A percentile compares a stretch with the other conserved stretches of the same genome.
Conservation (phyloP, 2,113 vertebrate genomes). For the Neopipo cinnamomea region DNA sequence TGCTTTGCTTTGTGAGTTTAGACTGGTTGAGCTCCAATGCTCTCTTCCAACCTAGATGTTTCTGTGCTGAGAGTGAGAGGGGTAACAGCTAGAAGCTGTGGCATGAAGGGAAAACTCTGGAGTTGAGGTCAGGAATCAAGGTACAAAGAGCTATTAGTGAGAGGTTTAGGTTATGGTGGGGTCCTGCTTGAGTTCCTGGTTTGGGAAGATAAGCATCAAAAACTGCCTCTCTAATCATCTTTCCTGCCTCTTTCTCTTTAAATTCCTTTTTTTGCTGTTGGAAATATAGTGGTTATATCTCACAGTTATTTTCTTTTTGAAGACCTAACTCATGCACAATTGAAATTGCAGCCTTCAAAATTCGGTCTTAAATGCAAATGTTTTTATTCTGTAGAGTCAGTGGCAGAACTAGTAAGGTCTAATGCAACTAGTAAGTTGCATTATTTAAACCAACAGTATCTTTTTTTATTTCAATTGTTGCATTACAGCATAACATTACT, state of each 20-base stretch:
- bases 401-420: not conserved
- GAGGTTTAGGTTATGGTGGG: not conserved
- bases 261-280: not conserved
- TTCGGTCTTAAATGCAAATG: not conserved
- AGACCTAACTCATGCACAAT: not conserved
- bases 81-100: not conserved
- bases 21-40: not conserved
- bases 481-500: not conserved
- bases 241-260: not conserved
- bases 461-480: not conserved
- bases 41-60: not conserved
- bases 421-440: not conserved
- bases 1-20: not conserved
- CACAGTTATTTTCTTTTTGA: accelerated
- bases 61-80: not conserved
- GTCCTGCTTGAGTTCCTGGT: not conserved
- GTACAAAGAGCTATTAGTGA: not conserved
- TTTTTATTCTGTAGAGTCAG: not conserved
- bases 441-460: not conserved
- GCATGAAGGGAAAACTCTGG: not conserved
- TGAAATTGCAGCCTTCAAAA: not conserved
- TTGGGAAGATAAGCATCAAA: not conserved
- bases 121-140: not conserved
- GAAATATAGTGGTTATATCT: not conserved
- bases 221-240: not conserved